Evolutionary conservation across 2,888 invertebrate genomes (phyloP), one percentile per base, ranked within the genome.

Genomic region (Podabrus alpinus): DNA sequence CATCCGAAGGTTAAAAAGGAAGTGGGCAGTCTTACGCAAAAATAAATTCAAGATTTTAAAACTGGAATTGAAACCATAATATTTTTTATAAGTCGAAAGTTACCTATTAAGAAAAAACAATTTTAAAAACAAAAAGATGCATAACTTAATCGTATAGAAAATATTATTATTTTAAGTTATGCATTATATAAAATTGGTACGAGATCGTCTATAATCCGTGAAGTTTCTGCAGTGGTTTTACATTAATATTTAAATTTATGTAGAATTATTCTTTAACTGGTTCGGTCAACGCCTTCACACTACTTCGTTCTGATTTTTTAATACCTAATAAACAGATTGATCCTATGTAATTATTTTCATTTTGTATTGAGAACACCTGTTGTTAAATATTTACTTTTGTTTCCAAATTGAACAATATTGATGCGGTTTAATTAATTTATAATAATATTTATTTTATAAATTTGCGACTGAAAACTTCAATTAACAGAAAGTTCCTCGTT

Each of bases 221-320:
- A 66, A 72, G 68, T 77, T 78, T 76, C 78, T 75, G 68, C 79
- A 80, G 79, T 80, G 79, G 78, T 78, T 78, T 71, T 68, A 76
- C 80, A 83, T 81, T 82, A 81, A 81, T 80, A 83, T 83, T 82
- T 78, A 81, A 83, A 83, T 83, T 82, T 83, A 83, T 83, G 82
- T 81, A 82, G 82, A 83, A 80, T 81, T 83, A 83, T 83, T 81
- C 83, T 79, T 80, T 80, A 79, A 79, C 79, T 80, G 76, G 81
- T 77, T 80, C 82, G 82, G 83, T 83, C 82, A 82, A 82, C 82
- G 83, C 82, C 82, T 83, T 78, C 79, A 73, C 75, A 76, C 79
- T 77, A 69, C 73, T 81, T 78, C 76, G 73, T 79, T 80, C 79
- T 77, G 80, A 80, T 81, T 82, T n/a, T 80, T 82, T 81, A 80